These are phyloP conservation scores for Drosophila eugracilis DNA, from an alignment of 1,140 invertebrate genomes.

Conservation along the genomic window DNA sequence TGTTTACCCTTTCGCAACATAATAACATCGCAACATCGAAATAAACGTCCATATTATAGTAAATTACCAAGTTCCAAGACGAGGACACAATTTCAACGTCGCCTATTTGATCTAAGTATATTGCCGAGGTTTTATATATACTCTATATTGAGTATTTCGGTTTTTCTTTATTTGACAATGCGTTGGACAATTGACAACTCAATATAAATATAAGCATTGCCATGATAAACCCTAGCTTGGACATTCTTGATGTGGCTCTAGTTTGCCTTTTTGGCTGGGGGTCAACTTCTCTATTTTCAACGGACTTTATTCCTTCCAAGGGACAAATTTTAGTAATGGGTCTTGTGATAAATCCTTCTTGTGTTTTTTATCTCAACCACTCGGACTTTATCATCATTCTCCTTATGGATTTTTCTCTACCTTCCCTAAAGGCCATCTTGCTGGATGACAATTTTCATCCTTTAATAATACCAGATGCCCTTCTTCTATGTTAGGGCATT, in stretches of 20 bases:
- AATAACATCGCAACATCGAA: too few relatives aligned
- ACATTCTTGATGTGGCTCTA: background rate
- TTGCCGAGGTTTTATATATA: background rate
- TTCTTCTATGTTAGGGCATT: background rate
- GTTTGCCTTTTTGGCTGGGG: background rate
- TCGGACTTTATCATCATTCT: background rate
- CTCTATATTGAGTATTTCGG: too few relatives aligned
- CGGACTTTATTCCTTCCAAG: background rate
- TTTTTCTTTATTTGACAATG: background rate
- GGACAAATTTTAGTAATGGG: background rate
- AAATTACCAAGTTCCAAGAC: conserved; percentile 2
- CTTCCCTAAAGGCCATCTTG: background rate
- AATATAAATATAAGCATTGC: background rate
- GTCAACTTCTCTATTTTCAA: background rate
- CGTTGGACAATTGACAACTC: background rate
- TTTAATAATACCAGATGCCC: background rate
- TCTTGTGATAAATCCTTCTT: background rate
- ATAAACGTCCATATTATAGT: conserved; percentile 7
- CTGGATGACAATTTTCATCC: background rate
- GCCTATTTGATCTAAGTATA: conserved; percentile 11
- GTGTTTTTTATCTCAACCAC: background rate
- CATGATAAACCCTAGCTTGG: background rate
- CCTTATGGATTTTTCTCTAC: background rate
- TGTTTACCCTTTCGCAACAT: background rate
- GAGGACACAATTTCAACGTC: conserved; percentile 13